Evolutionary conservation across 2,113 vertebrate genomes (phyloP).

Genomic region (Bubo blakistoni): DNA sequence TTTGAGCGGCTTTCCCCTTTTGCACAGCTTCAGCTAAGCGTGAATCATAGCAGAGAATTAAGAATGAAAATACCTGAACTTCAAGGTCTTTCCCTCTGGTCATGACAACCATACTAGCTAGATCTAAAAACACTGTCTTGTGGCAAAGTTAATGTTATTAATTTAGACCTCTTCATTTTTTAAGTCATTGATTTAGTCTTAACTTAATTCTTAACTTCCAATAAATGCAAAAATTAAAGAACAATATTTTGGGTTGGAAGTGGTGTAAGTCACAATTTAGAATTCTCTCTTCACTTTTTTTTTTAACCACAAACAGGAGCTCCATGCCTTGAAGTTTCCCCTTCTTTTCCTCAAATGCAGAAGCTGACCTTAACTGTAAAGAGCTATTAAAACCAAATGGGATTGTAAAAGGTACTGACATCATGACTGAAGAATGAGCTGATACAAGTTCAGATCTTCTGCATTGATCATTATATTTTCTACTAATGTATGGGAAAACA

Average conservation of each 20-base stretch:
- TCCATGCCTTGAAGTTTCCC: background rate
- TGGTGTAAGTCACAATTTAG: background rate
- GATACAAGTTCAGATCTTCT: background rate
- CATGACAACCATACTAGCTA: background rate
- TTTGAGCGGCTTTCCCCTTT: background rate
- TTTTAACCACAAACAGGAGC: background rate
- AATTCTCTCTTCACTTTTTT: background rate
- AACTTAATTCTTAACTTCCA: background rate
- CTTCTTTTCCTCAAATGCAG: background rate
- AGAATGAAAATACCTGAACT: background rate
- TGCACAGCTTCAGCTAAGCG: background rate
- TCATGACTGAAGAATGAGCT: background rate
- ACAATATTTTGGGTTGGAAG: background rate
- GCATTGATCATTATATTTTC: background rate
- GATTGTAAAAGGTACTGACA: background rate
- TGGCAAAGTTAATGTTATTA: background rate
- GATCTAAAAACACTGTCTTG: background rate
- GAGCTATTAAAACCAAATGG: background rate
- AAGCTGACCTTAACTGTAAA: background rate
- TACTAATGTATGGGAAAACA: background rate
- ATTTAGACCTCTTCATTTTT: background rate
- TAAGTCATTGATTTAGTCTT: background rate
- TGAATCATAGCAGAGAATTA: constrained; percentile 1
- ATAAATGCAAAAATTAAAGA: background rate
- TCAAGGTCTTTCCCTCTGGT: background rate